These are phyloP conservation scores for Drosophila guanche DNA, from an alignment of 1,140 invertebrate species.

Conservation along the genomic window DNA sequence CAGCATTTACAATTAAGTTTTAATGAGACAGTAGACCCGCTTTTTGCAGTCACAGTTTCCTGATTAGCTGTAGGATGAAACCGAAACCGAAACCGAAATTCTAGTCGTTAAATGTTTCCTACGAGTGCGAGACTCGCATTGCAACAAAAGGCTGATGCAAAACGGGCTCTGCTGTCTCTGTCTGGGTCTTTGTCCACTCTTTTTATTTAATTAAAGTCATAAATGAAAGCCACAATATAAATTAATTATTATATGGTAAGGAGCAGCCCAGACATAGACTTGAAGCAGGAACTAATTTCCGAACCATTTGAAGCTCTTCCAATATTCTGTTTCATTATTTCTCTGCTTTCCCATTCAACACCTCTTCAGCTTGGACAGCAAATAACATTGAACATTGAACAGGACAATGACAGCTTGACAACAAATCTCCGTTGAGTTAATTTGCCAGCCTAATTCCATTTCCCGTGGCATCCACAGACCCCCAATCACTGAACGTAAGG, in stretches of 20 bases:
- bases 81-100: conserved; percentile 11
- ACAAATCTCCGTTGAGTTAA: conserved; percentile 71
- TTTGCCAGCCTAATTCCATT: conserved; percentile 72
- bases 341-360: conserved; percentile 7
- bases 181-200: background rate
- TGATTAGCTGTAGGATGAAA: background rate
- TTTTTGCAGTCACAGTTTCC: conserved; percentile 2
- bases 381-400: conserved; percentile 16
- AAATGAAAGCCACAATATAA: background rate
- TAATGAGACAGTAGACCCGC: conserved; percentile 2
- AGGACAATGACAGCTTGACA: conserved; percentile 55
- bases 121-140: background rate
- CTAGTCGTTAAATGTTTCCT: conserved; percentile 26
- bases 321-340: conserved; percentile 5
- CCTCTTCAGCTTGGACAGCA: conserved; percentile 16
- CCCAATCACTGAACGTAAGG: conserved; percentile 50
- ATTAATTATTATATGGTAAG: background rate
- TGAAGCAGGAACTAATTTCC: conserved; percentile 33
- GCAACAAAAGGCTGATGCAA: conserved; percentile 12
- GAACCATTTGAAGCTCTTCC: conserved; percentile 13
- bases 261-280: background rate
- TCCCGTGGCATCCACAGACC: conserved; percentile 42
- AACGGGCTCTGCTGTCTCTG: background rate
- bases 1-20: conserved; percentile 34
- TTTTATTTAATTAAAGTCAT: background rate